phyloP scores from a whole-genome alignment of 2,113 vertebrate species.

The Bettongia penicillata region DNA sequence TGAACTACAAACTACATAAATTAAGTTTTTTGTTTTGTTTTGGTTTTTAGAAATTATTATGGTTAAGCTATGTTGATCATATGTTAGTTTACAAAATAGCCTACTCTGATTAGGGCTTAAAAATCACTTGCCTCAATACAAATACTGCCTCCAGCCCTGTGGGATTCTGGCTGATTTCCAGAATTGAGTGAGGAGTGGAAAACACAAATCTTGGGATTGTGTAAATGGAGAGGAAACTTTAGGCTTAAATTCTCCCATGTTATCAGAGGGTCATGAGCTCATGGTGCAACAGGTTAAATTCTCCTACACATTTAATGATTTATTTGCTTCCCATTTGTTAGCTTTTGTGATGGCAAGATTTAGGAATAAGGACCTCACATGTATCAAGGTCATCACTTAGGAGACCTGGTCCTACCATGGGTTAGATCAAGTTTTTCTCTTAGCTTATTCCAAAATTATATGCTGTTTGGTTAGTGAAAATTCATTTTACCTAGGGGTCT shows the following conservation, averaged over 20 bases:
- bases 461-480: background rate
- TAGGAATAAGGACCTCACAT: background rate
- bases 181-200: background rate
- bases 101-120: background rate
- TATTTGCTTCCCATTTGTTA: background rate
- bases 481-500: background rate
- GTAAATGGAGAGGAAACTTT: background rate
- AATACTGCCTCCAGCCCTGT: background rate
- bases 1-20: background rate
- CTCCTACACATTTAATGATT: background rate
- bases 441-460: background rate
- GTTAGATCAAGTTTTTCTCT: background rate
- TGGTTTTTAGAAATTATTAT: background rate
- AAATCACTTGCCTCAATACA: background rate
- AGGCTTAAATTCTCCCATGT: background rate
- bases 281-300: background rate
- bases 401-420: background rate
- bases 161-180: background rate
- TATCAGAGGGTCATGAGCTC: background rate
- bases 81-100: background rate
- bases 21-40: background rate
- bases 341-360: background rate
- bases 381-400: background rate
- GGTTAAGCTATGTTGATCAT: background rate
- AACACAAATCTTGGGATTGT: background rate